A percentile compares a stretch with the other conserved stretches of the same genome.
Evolutionary conservation across 2,797 vertebrate species (phyloP).

Genomic region (Alfaro cultratus): DNA sequence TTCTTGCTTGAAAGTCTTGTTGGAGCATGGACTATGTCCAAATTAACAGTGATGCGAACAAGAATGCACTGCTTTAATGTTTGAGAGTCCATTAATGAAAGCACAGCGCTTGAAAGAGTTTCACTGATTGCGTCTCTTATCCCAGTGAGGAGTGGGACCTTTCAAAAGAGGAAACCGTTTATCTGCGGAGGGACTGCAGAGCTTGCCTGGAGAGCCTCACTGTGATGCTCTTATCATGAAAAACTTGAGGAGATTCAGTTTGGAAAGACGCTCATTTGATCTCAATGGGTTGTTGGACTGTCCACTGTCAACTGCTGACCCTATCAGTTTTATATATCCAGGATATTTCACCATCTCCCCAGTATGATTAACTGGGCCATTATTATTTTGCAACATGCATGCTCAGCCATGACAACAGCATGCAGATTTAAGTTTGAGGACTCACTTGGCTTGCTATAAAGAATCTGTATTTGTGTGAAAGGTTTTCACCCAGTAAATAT

Average conservation of each 20-base stretch:
- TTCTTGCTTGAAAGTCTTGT: slow-evolving; percentile 17
- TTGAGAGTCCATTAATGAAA: slow-evolving; percentile 63
- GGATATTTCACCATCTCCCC: slow-evolving; percentile 58
- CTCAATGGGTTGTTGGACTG: slow-evolving; percentile 69
- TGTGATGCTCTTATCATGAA: slow-evolving; percentile 71
- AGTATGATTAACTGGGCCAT: slow-evolving; percentile 55
- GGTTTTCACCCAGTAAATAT: slow-evolving; percentile 64
- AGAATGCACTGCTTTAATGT: slow-evolving; percentile 46
- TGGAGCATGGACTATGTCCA: slow-evolving; percentile 50
- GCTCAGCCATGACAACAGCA: slow-evolving; percentile 35
- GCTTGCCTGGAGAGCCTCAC: slow-evolving; percentile 81
- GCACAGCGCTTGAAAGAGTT: slow-evolving; percentile 64
- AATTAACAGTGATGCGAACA: slow-evolving; percentile 50
- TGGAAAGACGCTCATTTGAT: slow-evolving; percentile 74
- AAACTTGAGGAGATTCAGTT: slow-evolving; percentile 63
- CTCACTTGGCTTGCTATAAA: slow-evolving; percentile 54
- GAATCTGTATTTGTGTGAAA: slow-evolving; percentile 67
- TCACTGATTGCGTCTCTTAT: slow-evolving; percentile 71
- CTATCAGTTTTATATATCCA: slow-evolving; percentile 53
- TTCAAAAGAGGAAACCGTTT: slow-evolving; percentile 80
- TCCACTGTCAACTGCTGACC: slow-evolving; percentile 72
- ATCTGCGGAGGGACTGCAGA: slow-evolving; percentile 74
- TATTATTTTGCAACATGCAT: slow-evolving; percentile 63
- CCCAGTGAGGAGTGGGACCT: slow-evolving; percentile 75
- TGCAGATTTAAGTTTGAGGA: slow-evolving; percentile 40